Conservation (phyloP, 2,113 vertebrate species). For the Rhombomys opimus region DNA sequence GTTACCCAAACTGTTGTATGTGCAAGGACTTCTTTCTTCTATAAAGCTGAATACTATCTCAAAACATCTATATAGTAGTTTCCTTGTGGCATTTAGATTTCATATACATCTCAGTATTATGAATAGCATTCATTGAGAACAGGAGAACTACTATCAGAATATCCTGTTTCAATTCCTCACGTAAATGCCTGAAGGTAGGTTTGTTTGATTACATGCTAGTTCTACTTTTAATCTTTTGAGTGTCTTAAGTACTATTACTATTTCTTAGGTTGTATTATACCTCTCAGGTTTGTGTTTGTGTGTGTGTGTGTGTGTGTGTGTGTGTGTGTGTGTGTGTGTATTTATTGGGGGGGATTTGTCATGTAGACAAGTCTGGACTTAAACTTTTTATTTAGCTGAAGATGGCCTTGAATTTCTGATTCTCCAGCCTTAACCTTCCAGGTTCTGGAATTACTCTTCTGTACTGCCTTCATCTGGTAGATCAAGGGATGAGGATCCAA, state of each 20-base stretch:
- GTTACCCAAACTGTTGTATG: neutral
- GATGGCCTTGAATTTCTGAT: neutral
- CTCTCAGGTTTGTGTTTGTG: neutral
- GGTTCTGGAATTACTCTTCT: neutral
- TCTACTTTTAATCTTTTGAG: neutral
- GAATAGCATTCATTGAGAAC: neutral
- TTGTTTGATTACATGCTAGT: neutral
- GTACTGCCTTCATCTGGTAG: neutral
- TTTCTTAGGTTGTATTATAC: neutral
- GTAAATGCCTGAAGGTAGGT: neutral
- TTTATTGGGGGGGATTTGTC: neutral
- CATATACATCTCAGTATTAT: neutral
- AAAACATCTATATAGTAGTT: neutral
- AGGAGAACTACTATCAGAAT: neutral
- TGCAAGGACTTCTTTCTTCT: neutral
- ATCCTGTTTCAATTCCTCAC: neutral
- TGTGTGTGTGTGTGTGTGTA: neutral
- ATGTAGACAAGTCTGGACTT: neutral
- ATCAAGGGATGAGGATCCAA: neutral
- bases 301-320: neutral
- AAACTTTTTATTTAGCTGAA: neutral
- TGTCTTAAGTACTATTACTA: neutral
- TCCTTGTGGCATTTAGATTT: neutral
- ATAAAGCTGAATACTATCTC: neutral
- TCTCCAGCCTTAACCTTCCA: neutral